Evolutionary conservation across 2,797 vertebrate genomes (phyloP).

Genomic region (Tolypeutes matacus): DNA sequence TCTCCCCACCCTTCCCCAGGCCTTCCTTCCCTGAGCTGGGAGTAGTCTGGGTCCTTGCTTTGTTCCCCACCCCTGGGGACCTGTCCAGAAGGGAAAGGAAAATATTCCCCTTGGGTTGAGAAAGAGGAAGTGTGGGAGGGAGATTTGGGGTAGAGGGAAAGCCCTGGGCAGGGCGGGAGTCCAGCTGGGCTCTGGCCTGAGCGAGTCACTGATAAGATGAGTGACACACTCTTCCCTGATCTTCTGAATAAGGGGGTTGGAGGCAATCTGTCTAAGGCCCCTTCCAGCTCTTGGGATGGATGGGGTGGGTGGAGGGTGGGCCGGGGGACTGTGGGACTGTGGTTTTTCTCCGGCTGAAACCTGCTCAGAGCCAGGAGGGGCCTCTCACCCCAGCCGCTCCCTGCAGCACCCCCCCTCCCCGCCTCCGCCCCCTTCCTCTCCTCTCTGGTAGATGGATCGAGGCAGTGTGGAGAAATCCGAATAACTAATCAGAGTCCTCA

Average conservation of each 20-base stretch:
- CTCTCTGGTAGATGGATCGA: constrained; percentile 85
- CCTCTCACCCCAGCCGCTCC: not conserved
- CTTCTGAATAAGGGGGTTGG: not conserved
- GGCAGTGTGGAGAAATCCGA: constrained; percentile 88
- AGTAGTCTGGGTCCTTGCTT: not conserved
- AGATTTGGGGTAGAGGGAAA: not conserved
- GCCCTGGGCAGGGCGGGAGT: too few relatives aligned
- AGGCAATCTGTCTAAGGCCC: not conserved
- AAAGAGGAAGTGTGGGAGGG: not conserved
- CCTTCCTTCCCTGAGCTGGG: not conserved
- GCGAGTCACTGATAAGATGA: not conserved
- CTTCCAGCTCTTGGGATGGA: not conserved
- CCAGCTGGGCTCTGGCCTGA: not conserved
- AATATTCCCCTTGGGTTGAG: not conserved
- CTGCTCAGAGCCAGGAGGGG: not conserved
- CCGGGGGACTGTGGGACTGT: not conserved
- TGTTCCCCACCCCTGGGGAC: not conserved
- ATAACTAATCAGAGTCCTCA: constrained; percentile 97
- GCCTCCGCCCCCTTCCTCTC: constrained; percentile 53
- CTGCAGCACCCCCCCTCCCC: not conserved
- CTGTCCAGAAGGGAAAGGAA: not conserved
- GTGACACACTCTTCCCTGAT: not conserved
- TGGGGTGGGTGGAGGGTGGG: not conserved
- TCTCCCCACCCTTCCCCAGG: not conserved
- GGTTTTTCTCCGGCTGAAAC: not conserved